Conservation (phyloP, 92 coral and sea anemone genomes). For the Heteractis magnifica region DNA sequence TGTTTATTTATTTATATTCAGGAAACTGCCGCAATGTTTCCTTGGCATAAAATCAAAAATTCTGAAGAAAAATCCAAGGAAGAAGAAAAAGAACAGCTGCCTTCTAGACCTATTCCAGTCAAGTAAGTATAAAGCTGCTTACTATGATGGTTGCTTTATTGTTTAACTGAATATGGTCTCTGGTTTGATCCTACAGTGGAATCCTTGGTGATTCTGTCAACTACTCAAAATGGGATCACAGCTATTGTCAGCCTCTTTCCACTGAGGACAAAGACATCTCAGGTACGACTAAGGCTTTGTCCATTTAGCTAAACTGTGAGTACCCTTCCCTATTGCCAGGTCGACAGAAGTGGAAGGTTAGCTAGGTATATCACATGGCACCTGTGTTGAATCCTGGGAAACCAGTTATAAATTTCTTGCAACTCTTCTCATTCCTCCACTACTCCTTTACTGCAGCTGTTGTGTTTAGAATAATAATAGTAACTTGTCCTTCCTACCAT, state of each 20-base stretch:
- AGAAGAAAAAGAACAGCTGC: constrained; percentile 10
- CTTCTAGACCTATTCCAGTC: constrained; percentile 23
- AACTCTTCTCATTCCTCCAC: too few species aligned
- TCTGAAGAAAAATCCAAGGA: constrained; percentile 11
- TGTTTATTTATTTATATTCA: constrained; percentile 5
- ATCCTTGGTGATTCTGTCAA: constrained; percentile 45
- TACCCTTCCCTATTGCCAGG: neutral
- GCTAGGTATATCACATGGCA: too few species aligned
- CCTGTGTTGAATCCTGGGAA: too few species aligned
- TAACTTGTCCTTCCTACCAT: neutral
- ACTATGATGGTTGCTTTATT: neutral
- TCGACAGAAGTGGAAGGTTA: neutral
- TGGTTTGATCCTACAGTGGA: constrained; percentile 47
- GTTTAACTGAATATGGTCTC: neutral
- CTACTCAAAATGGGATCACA: constrained; percentile 66
- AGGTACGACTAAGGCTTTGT: neutral
- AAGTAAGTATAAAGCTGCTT: neutral
- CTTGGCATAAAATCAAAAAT: constrained; percentile 80
- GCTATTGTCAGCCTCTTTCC: constrained; percentile 33
- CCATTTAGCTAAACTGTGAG: neutral
- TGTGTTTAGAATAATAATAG: too few species aligned
- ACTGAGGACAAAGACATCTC: neutral
- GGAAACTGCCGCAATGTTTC: constrained; percentile 87
- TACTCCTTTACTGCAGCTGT: too few species aligned
- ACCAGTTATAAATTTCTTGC: too few species aligned